Evolutionary conservation across 2,797 vertebrate genomes (phyloP), one percentile per base, ranked within the genome.

Genomic region (Eulemur rubriventer): DNA sequence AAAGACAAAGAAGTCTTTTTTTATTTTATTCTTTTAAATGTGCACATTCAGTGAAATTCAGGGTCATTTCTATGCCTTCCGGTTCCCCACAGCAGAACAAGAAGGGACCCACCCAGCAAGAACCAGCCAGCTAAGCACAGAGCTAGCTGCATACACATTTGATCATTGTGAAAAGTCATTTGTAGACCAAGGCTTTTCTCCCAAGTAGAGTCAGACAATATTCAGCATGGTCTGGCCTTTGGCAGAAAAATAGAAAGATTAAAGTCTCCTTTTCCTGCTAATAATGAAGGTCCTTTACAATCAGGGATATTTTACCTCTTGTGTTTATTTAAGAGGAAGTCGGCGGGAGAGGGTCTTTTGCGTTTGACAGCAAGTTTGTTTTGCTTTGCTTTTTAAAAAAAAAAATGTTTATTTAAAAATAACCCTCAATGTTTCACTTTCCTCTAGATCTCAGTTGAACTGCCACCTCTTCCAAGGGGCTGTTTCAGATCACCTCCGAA

Each of bases 321-420:
- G 4, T 46, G 61, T 92, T 79, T 79, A 48, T 28, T 57, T 13
- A 69, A 70, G 67, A 70, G 26, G 46, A 87, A 79, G 24, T 63
- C 1, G 6, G 89, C 26, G 41, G 41, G n/a, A 33, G 13, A 63
- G 57, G 30, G 65, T 35, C 75, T 41, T 96, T 59, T n/a, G 75
- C 16, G 33, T 63, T 43, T 33, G 20, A 67, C 13, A 72, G 20
- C 14, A 76, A 59, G n/a, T 73, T 78, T 89, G 14, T n/a, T 79
- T 95, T 57, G 11, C 63, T 80, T 76, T 75, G 50, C 57, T 43
- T 76, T 87, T 86, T 38, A 43, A 43, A 43, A 43, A 43, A 43
- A 50, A 89, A 41, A 89, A 43, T 87, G 94, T 75, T 90, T 52
- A 84, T 41, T 89, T 92, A 59, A 95, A 93, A 94, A 55, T 22